Percentiles rank a stretch among this genome's conserved stretches.
These are phyloP conservation scores for Drosophila neocordata DNA, from an alignment of 1,140 invertebrate species.

Conservation along the genomic window DNA sequence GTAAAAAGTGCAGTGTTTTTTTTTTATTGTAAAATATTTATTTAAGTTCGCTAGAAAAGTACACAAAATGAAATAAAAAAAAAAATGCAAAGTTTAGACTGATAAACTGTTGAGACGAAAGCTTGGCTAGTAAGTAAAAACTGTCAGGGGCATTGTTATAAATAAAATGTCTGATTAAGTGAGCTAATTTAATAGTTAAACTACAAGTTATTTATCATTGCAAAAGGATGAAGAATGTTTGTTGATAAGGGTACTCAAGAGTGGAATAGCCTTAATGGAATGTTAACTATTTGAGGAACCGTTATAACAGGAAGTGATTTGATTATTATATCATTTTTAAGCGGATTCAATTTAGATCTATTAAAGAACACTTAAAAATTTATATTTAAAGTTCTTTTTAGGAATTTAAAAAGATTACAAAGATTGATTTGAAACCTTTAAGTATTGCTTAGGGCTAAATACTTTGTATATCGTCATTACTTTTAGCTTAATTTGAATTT, in stretches of 20 bases:
- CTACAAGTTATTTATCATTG: neutral
- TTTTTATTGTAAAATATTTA: conserved; percentile 52
- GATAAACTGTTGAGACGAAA: conserved; percentile 15
- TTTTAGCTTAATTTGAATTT: no score
- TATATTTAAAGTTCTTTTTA: no score
- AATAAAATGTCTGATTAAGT: conserved; percentile 7
- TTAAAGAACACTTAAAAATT: no score
- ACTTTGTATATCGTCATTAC: no score
- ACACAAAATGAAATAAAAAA: neutral
- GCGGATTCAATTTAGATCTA: no score
- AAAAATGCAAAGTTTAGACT: conserved; percentile 24
- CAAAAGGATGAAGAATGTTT: neutral
- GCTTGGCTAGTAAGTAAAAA: neutral
- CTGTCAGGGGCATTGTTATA: neutral
- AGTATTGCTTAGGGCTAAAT: no score
- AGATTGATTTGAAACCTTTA: no score
- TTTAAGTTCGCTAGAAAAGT: conserved; percentile 12
- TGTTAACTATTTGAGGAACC: no score
- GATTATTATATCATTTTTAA: no score
- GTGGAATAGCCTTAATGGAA: no score
- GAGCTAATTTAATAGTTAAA: neutral
- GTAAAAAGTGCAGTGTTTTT: conserved; percentile 36
- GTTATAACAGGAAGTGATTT: no score
- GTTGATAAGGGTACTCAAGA: neutral
- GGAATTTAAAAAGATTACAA: no score